Evolutionary conservation across 2,797 vertebrate species (phyloP), one percentile per base, ranked within the genome.

Genomic region (Acridotheres tristis): DNA sequence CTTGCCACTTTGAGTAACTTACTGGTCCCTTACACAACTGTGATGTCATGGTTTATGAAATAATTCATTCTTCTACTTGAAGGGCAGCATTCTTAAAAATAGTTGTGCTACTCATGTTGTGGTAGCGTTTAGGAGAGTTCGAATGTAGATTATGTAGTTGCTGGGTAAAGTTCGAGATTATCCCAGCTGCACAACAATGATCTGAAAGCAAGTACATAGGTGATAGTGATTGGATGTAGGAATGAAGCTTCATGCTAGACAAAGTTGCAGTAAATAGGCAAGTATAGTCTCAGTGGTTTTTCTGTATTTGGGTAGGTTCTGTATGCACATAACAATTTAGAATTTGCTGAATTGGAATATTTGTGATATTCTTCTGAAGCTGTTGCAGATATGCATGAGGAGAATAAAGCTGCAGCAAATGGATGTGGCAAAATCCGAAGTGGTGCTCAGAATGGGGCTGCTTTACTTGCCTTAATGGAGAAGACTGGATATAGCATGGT

Each of bases 401-500:
- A 97, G 83, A 96, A 83, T 57, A 80, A 89, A 77, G 95, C 96
- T 76, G 87, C 96, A 58, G 76, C 91, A 67, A 97, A 97, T 85
- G 97, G 96, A 54, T 97, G 95, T 29, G 89, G 89, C 71, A 98
- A 97, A 91, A 96, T 95, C 38, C 96, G 85, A 73, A 96, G 94
- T 62, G 96, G 97, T 69, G 96, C 95, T 32, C 97, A 98, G 30
- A 99, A 97, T 92, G 98, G 99, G 94, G 97, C 98, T 22, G 98
- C 99, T 23, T 98, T 99, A 61, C 97, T 99, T 40, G 98, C 97
- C 10, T 97, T 99, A 43, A 98, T 99, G 97, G 98, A 99, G 91
- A 99, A 98, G 96, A 99, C 99, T 7, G 99, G 99, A 8, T 99
- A 99, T 96, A 98, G 88, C 96, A 99, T 99, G 98, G 97, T 99